phyloP scores from a whole-genome alignment of 2,797 vertebrate species.

The Oreochromis mossambicus region DNA sequence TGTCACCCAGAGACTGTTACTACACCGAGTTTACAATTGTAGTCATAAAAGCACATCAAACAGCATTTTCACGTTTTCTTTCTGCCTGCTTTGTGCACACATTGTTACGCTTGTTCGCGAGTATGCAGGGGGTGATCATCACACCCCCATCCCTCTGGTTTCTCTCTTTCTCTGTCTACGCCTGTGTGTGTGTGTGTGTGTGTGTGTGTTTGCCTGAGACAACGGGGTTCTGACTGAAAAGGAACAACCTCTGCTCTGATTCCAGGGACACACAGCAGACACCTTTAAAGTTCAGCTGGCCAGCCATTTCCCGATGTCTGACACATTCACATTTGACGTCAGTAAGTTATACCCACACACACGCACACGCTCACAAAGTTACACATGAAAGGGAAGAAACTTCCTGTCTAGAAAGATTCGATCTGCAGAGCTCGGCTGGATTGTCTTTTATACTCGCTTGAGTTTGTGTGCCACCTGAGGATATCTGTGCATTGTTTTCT shows the following conservation, averaged over 20 bases:
- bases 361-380: background rate
- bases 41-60: background rate
- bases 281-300: conserved; percentile 46
- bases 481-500: background rate
- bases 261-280: conserved; percentile 15
- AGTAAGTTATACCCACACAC: background rate
- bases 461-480: background rate
- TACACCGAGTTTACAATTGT: background rate
- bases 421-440: background rate
- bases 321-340: background rate
- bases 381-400: background rate
- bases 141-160: too few species aligned
- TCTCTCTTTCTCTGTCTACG: background rate
- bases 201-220: background rate
- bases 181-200: background rate
- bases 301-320: background rate
- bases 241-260: conserved; percentile 19
- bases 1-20: background rate
- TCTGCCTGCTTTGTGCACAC: background rate
- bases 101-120: background rate
- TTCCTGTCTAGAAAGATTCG: background rate
- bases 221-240: background rate
- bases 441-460: background rate
- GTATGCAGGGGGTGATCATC: background rate
- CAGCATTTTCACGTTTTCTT: background rate